A percentile compares a stretch with the other conserved stretches of the same genome.
phyloP scores from a whole-genome alignment of 2,797 vertebrate species.

The Phalanger gymnotis region DNA sequence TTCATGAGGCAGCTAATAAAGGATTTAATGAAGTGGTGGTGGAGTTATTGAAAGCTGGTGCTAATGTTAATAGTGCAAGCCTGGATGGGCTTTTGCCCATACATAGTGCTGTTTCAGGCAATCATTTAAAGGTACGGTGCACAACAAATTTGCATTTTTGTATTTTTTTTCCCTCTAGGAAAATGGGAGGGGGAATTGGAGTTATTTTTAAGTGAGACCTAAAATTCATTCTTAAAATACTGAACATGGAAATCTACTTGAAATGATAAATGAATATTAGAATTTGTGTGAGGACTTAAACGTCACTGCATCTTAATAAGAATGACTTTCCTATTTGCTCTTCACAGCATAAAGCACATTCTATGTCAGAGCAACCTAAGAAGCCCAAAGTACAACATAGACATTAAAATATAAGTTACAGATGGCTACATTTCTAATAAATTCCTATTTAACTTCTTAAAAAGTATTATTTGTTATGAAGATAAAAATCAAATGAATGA shows the following conservation, averaged over 20 bases:
- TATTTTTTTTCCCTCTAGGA: conserved; percentile 40
- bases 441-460: conserved; percentile 28
- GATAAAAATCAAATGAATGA: conserved; percentile 10
- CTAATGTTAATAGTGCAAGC: conserved; percentile 86
- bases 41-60: conserved; percentile 89
- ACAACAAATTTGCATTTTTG: not conserved
- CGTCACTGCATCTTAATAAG: not conserved
- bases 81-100: conserved; percentile 86
- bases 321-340: conserved; percentile 40
- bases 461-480: conserved; percentile 11
- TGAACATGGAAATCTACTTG: conserved; percentile 43
- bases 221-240: conserved; percentile 46
- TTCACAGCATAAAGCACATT: conserved; percentile 13
- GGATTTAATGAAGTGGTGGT: conserved; percentile 85
- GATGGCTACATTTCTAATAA: conserved; percentile 2
- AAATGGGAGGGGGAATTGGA: conserved; percentile 52
- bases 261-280: conserved; percentile 45
- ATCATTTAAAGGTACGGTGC: conserved; percentile 87
- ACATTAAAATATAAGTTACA: not conserved
- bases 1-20: conserved; percentile 87
- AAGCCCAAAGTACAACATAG: conserved; percentile 15
- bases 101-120: conserved; percentile 86
- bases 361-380: conserved; percentile 40
- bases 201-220: conserved; percentile 56
- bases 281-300: conserved; percentile 32